Conservation (phyloP, 2,888 invertebrate genomes). For the Oscheius sp. region DNA sequence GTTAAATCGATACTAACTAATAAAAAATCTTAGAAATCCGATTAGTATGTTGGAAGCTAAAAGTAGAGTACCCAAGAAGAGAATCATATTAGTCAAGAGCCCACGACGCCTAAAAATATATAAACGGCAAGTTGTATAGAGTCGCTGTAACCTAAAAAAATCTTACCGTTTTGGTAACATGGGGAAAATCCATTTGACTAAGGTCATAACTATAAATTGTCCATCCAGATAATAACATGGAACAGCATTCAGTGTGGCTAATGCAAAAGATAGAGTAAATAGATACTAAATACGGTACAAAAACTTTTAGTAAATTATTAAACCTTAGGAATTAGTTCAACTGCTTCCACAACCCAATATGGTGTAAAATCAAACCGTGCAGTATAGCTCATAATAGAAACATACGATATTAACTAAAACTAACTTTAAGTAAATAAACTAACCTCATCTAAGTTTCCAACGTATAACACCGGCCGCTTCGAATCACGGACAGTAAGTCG, state of each 20-base stretch:
- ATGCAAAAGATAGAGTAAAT: conserved; percentile 85
- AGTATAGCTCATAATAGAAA: conserved; percentile 33
- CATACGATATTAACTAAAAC: conserved; percentile 48
- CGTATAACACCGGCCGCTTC: conserved; percentile 78
- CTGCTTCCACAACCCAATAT: conserved; percentile 33
- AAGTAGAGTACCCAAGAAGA: conserved; percentile 45
- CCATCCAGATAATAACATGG: conserved; percentile 94
- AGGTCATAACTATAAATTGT: conserved; percentile 81
- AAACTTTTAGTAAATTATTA: neutral
- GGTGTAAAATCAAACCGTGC: conserved; percentile 35
- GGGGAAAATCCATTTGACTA: conserved; percentile 65
- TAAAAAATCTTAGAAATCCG: conserved; percentile 47
- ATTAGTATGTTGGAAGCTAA: conserved; percentile 49
- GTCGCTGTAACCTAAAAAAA: too few species aligned
- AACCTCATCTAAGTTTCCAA: conserved; percentile 79
- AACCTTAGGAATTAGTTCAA: conserved; percentile 37
- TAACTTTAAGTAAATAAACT: neutral
- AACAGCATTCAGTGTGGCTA: conserved; percentile 88
- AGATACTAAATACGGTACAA: conserved; percentile 54
- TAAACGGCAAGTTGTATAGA: neutral
- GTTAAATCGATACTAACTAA: neutral
- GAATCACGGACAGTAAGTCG: conserved; percentile 70
- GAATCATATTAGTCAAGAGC: conserved; percentile 37
- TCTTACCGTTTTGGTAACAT: conserved; percentile 35
- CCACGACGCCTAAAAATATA: conserved; percentile 48